Evolutionary conservation across 2,888 invertebrate species (phyloP).

Genomic region (Epirrhoe tristata): DNA sequence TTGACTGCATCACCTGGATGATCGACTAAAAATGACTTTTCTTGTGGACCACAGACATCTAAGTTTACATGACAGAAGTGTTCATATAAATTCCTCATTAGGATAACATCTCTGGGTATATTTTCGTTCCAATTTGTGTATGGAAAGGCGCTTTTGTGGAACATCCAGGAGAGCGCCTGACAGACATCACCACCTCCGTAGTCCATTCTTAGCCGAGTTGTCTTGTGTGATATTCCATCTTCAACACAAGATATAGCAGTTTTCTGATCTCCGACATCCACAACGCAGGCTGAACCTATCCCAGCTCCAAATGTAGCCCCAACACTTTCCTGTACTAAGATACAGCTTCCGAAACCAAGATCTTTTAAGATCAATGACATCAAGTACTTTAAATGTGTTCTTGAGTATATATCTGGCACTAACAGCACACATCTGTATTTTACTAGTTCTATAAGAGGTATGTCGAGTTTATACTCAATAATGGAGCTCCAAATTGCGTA

Average conservation of each 20-base stretch:
- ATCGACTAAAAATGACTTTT: conserved; percentile 91
- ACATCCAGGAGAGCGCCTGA: conserved; percentile 94
- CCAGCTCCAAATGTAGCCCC: conserved; percentile 83
- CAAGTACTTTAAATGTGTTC: conserved; percentile 93
- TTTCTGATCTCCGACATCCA: conserved; percentile 98
- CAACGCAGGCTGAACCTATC: conserved; percentile 93
- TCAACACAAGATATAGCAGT: conserved; percentile 98
- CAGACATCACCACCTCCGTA: conserved; percentile 97
- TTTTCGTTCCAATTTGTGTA: conserved; percentile 92
- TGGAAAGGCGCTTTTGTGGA: conserved; percentile 96
- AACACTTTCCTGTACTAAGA: conserved; percentile 90
- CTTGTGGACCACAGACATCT: conserved; percentile 95
- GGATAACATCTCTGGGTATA: conserved; percentile 90
- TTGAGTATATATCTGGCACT: conserved; percentile 95
- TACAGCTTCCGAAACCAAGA: conserved; percentile 94
- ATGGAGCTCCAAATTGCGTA: conserved; percentile 95
- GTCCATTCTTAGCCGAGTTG: conserved; percentile 93
- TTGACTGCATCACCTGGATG: conserved; percentile 88
- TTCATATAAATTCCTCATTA: conserved; percentile 94
- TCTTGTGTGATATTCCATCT: conserved; percentile 96
- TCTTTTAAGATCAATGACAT: conserved; percentile 91
- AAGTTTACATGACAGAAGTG: conserved; percentile 96
- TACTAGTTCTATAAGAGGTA: conserved; percentile 88
- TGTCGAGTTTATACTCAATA: conserved; percentile 90
- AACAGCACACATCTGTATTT: conserved; percentile 94